phyloP scores from a whole-genome alignment of 2,888 invertebrate species.

The Nemoura dubitans region DNA sequence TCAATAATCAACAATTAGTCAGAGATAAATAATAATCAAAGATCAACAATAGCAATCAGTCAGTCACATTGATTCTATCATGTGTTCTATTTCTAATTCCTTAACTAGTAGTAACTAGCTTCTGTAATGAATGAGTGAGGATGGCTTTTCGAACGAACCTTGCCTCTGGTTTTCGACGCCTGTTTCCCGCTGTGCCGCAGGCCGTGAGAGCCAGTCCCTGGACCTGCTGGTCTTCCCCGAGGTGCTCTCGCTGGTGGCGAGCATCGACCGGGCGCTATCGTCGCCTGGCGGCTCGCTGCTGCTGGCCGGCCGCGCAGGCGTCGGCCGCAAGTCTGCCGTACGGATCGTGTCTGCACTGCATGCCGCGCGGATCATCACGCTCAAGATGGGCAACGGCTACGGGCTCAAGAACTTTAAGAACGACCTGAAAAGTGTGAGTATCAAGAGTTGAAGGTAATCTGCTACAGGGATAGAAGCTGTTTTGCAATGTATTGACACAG shows the following conservation, averaged over 20 bases:
- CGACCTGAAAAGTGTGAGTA: conserved; percentile 77
- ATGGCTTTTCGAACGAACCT: too few relatives aligned
- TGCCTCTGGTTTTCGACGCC: neutral
- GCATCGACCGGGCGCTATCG: conserved; percentile 71
- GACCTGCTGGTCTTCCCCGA: conserved; percentile 73
- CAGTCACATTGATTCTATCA: too few relatives aligned
- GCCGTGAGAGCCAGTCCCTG: conserved; percentile 71
- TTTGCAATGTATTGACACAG: too few relatives aligned
- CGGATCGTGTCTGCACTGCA: conserved; percentile 77
- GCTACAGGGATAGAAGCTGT: too few relatives aligned
- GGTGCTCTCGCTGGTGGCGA: conserved; percentile 70
- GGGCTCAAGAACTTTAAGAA: conserved; percentile 74
- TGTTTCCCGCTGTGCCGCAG: conserved; percentile 57
- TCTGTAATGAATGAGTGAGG: too few relatives aligned
- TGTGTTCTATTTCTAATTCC: too few relatives aligned
- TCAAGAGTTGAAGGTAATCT: too few relatives aligned
- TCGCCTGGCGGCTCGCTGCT: conserved; percentile 71
- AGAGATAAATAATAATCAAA: too few relatives aligned
- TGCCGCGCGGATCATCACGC: conserved; percentile 68
- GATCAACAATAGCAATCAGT: too few relatives aligned
- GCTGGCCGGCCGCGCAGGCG: conserved; percentile 80
- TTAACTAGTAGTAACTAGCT: too few relatives aligned
- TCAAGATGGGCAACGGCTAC: conserved; percentile 68
- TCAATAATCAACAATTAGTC: too few relatives aligned
- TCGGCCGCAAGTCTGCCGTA: conserved; percentile 82